phyloP scores from a whole-genome alignment of 2,888 invertebrate species.

The Drosophila nr. medialis region DNA sequence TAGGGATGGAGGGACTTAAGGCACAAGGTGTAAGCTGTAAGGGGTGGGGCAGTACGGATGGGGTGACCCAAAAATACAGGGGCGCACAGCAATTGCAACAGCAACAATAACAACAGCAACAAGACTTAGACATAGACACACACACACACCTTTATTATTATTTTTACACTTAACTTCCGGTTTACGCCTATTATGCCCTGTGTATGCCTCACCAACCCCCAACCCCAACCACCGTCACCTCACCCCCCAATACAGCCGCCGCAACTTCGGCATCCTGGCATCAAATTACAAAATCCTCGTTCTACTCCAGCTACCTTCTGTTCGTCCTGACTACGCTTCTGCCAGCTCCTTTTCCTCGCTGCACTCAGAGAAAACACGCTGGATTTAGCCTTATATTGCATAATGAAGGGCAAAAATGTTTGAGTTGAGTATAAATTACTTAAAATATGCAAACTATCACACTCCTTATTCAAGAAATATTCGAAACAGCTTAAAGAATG shows the following conservation, averaged over 20 bases:
- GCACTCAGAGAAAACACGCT: neutral
- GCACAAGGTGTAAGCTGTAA: neutral
- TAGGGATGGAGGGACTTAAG: conserved; percentile 12
- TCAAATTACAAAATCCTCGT: conserved; percentile 76
- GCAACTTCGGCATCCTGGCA: conserved; percentile 46
- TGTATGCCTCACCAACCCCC: conserved; percentile 5
- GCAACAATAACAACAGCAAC: conserved; percentile 31
- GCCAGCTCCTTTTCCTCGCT: neutral
- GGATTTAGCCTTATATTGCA: neutral
- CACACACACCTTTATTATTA: conserved; percentile 77
- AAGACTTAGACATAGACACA: conserved; percentile 29
- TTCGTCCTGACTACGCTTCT: conserved; percentile 23
- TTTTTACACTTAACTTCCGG: conserved; percentile 82
- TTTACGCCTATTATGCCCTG: conserved; percentile 75
- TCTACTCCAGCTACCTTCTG: conserved; percentile 19
- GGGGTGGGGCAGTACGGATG: neutral
- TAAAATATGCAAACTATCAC: neutral
- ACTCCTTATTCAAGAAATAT: neutral
- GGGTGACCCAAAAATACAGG: conserved; percentile 33
- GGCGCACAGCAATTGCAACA: conserved; percentile 45
- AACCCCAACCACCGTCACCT: neutral
- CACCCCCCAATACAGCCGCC: conserved; percentile 4
- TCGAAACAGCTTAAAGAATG: neutral
- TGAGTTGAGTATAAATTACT: neutral
- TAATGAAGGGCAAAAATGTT: neutral